Evolutionary conservation across 2,888 invertebrate species (phyloP).

Genomic region (Microchrysa polita): DNA sequence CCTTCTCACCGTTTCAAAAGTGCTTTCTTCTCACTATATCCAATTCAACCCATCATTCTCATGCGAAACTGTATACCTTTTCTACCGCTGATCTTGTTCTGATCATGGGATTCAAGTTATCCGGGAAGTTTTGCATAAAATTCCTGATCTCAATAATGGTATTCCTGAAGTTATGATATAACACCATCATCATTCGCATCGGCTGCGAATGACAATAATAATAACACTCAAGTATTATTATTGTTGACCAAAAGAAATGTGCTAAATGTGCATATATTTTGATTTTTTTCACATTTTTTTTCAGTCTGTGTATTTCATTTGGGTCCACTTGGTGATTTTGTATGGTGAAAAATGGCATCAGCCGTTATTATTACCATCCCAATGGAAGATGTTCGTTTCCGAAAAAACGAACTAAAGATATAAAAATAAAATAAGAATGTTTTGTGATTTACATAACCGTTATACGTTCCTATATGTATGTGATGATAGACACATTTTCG

Average conservation of each 20-base stretch:
- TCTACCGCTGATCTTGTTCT: neutral
- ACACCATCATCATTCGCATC: too few relatives aligned
- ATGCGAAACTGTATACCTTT: too few relatives aligned
- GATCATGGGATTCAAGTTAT: neutral
- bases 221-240: too few relatives aligned
- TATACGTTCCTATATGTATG: neutral
- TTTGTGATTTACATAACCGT: constrained; percentile 28
- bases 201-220: too few relatives aligned
- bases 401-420: neutral
- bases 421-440: neutral
- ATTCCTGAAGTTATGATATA: neutral
- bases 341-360: constrained; percentile 1
- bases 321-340: neutral
- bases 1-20: constrained; percentile 12
- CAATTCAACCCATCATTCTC: neutral
- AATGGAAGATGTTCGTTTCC: neutral
- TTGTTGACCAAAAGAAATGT: neutral
- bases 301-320: too few relatives aligned
- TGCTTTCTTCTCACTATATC: too few relatives aligned
- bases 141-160: neutral
- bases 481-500: constrained; percentile 30
- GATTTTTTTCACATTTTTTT: too few relatives aligned
- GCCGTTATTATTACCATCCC: constrained; percentile 24
- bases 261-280: neutral
- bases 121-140: neutral